Base-by-base conservation (phyloP, 1,140 invertebrate species). In the Hetaerina americana region DNA sequence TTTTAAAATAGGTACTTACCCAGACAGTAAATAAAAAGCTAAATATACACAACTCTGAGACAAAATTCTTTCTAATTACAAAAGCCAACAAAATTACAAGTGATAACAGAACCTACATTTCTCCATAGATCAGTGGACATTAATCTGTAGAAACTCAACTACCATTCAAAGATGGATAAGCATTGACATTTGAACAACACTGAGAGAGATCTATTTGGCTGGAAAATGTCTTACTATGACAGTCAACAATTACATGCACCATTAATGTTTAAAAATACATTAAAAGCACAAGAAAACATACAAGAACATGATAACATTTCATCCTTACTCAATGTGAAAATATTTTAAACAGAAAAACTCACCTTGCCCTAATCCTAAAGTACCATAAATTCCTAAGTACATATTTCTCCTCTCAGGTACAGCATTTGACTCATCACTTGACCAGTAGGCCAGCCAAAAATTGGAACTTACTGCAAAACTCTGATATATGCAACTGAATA, bases 351-450 rank as follows among this genome's bases (percentile, higher is more conserved):
- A 25, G 40, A 66, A 25, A 57, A 72, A 72, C 71, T 71, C 66
- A 81, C 79, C 77, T 77, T 83, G 81, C n/a, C 75, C 75, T 27
- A 77, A 66, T 29, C 83, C 83, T 24, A 83, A 76, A 18, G 72
- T 78, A 6, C 78, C 81, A 76, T 84, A 84, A 57, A 83, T 78
- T 29, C 79, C 80, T 10, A 84, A 71, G 70, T 84, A 79, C 66
- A 77, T 71, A 76, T 84, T 76, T 29, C 81, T 72, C 8, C 72
- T 26, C 57, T 26, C 18, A 27, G 71, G 77, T 73, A 78, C 73
- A 8, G 49, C 72, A 69, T n/a, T 57, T 57, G 40, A 5, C 22
- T 57, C 40, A 57, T 57, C 40, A 57, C 40, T 73, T 0, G 76
- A 73, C 76, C 76, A 77, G 10, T 31, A 26, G 0, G 75, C 74